phyloP scores from a whole-genome alignment of 2,113 vertebrate species.

The Carettochelys insculpta region DNA sequence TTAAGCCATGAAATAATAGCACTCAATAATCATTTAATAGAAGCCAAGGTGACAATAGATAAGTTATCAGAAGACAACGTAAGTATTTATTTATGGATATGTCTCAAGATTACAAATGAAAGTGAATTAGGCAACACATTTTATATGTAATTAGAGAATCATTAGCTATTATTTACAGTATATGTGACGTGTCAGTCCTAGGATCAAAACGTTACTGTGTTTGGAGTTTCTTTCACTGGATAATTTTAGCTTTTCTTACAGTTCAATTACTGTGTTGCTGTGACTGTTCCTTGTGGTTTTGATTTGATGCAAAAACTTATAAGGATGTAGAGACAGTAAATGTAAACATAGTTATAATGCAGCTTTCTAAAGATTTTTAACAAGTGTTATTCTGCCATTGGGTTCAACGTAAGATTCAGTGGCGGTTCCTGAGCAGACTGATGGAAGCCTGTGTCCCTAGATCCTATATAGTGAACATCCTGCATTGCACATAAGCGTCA shows the following conservation, averaged over 20 bases:
- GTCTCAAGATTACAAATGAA: constrained; percentile 10
- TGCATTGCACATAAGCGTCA: neutral
- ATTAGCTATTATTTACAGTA: neutral
- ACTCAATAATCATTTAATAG: constrained; percentile 96
- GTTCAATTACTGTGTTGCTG: neutral
- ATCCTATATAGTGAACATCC: neutral
- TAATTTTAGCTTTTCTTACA: neutral
- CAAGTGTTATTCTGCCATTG: neutral
- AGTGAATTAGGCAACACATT: neutral
- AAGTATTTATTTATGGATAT: constrained; percentile 73
- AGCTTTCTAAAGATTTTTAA: neutral
- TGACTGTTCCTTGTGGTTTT: neutral
- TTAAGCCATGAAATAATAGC: constrained; percentile 93
- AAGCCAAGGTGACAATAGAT: constrained; percentile 95
- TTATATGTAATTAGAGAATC: neutral
- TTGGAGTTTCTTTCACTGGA: neutral
- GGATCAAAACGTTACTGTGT: neutral
- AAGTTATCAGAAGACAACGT: constrained; percentile 96
- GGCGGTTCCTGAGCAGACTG: neutral
- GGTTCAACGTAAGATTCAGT: neutral
- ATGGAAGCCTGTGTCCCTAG: neutral
- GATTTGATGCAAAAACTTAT: neutral
- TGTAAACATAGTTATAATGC: neutral
- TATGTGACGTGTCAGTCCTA: neutral
- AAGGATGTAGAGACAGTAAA: neutral